These are phyloP conservation scores for Ectobius pallidus DNA, from an alignment of 2,888 invertebrate species.

Conservation along the genomic window DNA sequence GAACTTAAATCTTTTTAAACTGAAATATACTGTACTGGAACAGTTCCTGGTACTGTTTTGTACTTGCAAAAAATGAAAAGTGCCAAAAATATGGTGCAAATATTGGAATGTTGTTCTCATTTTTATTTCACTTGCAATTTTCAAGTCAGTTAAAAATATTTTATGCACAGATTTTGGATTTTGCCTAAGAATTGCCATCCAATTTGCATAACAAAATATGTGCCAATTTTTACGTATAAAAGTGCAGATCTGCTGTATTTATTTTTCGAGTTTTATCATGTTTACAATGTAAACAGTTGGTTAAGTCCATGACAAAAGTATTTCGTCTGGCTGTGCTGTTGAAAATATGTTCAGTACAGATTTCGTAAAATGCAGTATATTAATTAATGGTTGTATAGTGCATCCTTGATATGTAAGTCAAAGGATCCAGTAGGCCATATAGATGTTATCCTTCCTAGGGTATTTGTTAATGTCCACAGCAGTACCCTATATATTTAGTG, in stretches of 20 bases:
- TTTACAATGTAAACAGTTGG: slow-evolving; percentile 28
- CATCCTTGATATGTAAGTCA: background rate
- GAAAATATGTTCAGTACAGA: slow-evolving; percentile 26
- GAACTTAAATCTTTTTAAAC: no score
- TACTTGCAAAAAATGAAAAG: background rate
- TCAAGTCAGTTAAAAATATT: background rate
- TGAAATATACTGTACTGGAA: slow-evolving; percentile 6
- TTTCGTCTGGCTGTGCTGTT: slow-evolving; percentile 33
- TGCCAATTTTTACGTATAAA: slow-evolving; percentile 35
- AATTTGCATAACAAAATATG: slow-evolving; percentile 30
- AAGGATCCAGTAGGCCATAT: slow-evolving; percentile 13
- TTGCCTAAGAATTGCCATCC: slow-evolving; percentile 37
- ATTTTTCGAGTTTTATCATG: slow-evolving; percentile 35
- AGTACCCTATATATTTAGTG: slow-evolving; percentile 28
- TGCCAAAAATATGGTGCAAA: slow-evolving; percentile 6
- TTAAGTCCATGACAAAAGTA: slow-evolving; percentile 32
- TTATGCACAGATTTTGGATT: slow-evolving; percentile 5
- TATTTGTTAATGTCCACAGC: slow-evolving; percentile 3
- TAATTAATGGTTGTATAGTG: slow-evolving; percentile 10
- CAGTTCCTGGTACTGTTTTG: background rate
- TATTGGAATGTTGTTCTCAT: background rate
- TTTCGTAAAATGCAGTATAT: slow-evolving; percentile 7
- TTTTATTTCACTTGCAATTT: background rate
- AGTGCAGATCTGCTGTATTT: slow-evolving; percentile 35
- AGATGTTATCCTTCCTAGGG: slow-evolving; percentile 10